Conservation (phyloP, 2,888 invertebrate species). For the Iphiclides podalirius region DNA sequence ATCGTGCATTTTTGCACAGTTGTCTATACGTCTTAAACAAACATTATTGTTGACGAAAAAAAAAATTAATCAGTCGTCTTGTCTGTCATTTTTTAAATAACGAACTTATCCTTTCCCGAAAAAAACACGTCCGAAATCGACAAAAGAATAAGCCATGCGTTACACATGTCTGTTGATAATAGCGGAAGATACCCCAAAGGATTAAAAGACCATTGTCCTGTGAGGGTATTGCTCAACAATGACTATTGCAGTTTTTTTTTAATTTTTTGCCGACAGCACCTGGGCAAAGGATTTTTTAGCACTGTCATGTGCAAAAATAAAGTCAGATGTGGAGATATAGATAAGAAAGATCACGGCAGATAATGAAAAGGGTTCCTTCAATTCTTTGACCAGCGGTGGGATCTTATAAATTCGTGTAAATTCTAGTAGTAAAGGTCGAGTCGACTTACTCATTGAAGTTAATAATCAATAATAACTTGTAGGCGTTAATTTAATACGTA, state of each 20-base stretch:
- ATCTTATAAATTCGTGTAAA: too few relatives aligned
- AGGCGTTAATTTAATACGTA: too few relatives aligned
- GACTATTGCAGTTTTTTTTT: constrained; percentile 43
- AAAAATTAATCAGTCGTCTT: neutral
- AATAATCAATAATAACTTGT: too few relatives aligned
- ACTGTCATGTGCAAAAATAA: constrained; percentile 55
- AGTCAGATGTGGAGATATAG: constrained; percentile 40
- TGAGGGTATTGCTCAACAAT: constrained; percentile 35
- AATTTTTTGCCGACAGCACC: constrained; percentile 48
- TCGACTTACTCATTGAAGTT: too few relatives aligned
- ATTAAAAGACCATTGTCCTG: constrained; percentile 44
- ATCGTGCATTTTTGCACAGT: too few relatives aligned
- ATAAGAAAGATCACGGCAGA: constrained; percentile 52
- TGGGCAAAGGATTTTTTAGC: constrained; percentile 63
- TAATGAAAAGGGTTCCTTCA: constrained; percentile 9
- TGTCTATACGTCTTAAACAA: neutral
- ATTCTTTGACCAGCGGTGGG: neutral
- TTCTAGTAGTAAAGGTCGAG: too few relatives aligned
- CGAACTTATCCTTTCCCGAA: constrained; percentile 32
- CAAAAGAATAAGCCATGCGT: constrained; percentile 55
- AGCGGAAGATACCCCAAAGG: constrained; percentile 42
- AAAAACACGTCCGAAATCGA: constrained; percentile 25
- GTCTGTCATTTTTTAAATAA: constrained; percentile 19
- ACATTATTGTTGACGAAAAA: neutral
- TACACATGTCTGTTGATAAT: constrained; percentile 60